Percentiles rank a stretch among this genome's conserved stretches.
Conservation (phyloP, 2,113 vertebrate genomes). For the Phalacrocorax brasilianus region DNA sequence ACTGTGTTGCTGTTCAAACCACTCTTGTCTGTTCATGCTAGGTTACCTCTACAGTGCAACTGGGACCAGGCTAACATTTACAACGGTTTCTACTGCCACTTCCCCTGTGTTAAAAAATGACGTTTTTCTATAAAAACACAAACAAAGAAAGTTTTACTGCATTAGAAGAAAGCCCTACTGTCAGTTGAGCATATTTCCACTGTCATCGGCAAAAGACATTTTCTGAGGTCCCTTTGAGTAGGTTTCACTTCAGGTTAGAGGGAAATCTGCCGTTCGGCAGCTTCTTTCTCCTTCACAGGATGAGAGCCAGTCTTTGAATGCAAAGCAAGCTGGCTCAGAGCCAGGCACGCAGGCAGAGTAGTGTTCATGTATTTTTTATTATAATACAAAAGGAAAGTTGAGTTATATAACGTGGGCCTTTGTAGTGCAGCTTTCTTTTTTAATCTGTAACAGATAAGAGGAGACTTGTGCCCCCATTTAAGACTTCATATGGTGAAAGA, state of each 20-base stretch:
- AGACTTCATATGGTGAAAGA: background rate
- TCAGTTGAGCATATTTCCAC: background rate
- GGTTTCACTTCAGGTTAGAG: background rate
- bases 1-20: background rate
- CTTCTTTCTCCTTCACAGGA: background rate
- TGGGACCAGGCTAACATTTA: background rate
- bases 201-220: background rate
- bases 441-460: background rate
- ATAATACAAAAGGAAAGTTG: background rate
- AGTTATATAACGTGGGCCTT: background rate
- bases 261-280: background rate
- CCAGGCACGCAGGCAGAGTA: constrained; percentile 9
- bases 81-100: background rate
- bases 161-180: background rate
- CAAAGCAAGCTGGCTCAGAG: background rate
- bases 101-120: constrained; percentile 1
- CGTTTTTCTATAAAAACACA: background rate
- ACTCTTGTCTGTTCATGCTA: background rate
- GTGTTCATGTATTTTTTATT: constrained; percentile 44
- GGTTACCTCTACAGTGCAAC: background rate
- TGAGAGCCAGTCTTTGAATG: background rate
- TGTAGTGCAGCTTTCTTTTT: constrained; percentile 37
- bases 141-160: background rate
- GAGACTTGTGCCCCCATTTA: background rate
- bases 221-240: background rate